phyloP scores from a whole-genome alignment of 2,113 vertebrate species.

The Polypterus senegalus region DNA sequence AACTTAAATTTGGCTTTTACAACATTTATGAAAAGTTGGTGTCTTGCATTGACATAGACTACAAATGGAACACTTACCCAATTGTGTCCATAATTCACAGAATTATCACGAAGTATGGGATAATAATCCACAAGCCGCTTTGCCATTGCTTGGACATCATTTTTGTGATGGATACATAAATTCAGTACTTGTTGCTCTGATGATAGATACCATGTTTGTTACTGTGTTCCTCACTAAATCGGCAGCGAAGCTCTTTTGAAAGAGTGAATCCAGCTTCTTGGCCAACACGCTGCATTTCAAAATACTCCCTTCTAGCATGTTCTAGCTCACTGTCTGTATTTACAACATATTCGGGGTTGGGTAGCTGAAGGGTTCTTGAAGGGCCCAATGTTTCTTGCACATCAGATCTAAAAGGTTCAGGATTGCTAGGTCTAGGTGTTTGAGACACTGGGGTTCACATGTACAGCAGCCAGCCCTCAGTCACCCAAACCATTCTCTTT shows the following conservation, averaged over 20 bases:
- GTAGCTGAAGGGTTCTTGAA: not conserved
- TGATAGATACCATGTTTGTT: slow-evolving; percentile 22
- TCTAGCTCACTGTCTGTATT: not conserved
- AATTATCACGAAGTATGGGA: slow-evolving; percentile 13
- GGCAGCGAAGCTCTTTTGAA: slow-evolving; percentile 18
- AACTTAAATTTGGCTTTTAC: too few species aligned
- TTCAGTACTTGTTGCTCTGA: slow-evolving; percentile 7
- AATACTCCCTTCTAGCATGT: not conserved
- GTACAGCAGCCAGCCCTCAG: too few species aligned
- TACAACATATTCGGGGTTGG: not conserved
- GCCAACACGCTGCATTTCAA: not conserved
- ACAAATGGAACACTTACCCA: not conserved
- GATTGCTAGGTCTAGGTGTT: too few species aligned
- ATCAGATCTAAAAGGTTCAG: too few species aligned
- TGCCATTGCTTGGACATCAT: slow-evolving; percentile 20
- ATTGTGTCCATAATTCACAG: not conserved
- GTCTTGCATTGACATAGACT: too few species aligned
- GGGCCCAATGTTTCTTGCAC: too few species aligned
- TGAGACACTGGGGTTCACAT: too few species aligned
- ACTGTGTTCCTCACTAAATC: slow-evolving; percentile 23
- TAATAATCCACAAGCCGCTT: slow-evolving; percentile 18
- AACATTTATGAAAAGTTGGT: too few species aligned
- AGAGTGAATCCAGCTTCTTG: not conserved
- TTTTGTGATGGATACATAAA: slow-evolving; percentile 15
- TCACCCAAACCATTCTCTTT: too few species aligned